These are phyloP conservation scores for Hexactinellida sp. DNA, from an alignment of 37 sponge, comb jelly and placozoan genomes.

Conservation along the genomic window DNA sequence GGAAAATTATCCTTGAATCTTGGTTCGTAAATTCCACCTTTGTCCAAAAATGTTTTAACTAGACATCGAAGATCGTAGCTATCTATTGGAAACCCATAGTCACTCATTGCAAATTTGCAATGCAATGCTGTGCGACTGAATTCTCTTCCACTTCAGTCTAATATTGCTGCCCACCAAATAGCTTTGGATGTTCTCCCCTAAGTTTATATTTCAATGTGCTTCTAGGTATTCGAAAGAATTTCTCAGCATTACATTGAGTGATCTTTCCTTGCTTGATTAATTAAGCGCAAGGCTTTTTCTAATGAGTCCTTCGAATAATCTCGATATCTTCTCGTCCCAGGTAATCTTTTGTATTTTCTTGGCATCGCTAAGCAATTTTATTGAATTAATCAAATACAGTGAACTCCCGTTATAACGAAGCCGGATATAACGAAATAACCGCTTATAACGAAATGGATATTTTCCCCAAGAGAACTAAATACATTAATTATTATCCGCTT, in stretches of 20 bases:
- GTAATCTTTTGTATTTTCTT: background rate
- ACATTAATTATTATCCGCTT: too few species aligned
- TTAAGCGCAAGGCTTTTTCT: background rate
- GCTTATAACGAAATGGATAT: too few species aligned
- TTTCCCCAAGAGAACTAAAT: too few species aligned
- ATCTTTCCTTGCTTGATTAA: background rate
- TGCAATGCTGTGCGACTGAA: background rate
- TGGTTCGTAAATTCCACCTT: background rate
- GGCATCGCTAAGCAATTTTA: background rate
- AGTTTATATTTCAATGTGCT: background rate
- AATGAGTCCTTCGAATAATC: background rate
- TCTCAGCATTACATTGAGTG: background rate
- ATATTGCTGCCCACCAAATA: background rate
- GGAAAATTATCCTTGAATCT: background rate
- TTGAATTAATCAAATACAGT: too few species aligned
- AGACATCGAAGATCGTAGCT: background rate
- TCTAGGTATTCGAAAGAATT: background rate
- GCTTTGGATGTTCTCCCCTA: background rate
- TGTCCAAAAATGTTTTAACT: background rate
- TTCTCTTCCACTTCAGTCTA: background rate
- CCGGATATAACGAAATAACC: too few species aligned
- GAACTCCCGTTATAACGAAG: too few species aligned
- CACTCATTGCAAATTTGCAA: background rate
- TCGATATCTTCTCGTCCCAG: background rate
- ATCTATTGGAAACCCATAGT: background rate